Conservation (phyloP, 1,140 invertebrate species). For the Branchinecta lindahli region DNA sequence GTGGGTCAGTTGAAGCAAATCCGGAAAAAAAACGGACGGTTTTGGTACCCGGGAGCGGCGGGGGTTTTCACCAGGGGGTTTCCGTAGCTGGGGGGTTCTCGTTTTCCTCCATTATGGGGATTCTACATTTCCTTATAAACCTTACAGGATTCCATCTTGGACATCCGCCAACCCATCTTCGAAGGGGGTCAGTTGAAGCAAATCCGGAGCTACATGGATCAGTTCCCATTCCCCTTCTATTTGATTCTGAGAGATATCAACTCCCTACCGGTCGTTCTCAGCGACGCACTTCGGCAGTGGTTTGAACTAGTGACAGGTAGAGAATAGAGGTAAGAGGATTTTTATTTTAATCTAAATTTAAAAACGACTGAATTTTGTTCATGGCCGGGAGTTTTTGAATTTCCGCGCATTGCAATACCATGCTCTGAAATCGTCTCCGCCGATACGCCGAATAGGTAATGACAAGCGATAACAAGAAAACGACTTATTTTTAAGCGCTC, state of each 20-base stretch:
- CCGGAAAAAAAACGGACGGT: no score
- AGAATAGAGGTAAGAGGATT: conserved; percentile 13
- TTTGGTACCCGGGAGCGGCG: no score
- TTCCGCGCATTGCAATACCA: no score
- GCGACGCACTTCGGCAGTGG: conserved; percentile 94
- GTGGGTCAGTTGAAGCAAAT: conserved; percentile 44
- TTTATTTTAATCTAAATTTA: no score
- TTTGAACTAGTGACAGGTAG: conserved; percentile 75
- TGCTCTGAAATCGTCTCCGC: no score
- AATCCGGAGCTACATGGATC: conserved; percentile 69
- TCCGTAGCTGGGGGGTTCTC: no score
- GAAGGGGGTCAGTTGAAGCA: conserved; percentile 41
- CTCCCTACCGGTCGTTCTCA: conserved; percentile 68
- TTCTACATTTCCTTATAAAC: conserved; percentile 13
- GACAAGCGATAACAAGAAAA: no score
- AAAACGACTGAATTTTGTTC: no score
- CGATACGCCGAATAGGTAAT: no score
- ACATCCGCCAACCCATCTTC: conserved; percentile 63
- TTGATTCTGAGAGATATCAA: conserved; percentile 77
- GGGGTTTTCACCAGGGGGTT: no score
- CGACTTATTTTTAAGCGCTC: no score
- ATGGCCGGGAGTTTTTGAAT: no score
- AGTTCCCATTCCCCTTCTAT: conserved; percentile 98
- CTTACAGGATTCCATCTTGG: conserved; percentile 71
- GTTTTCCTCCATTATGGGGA: neutral